These are phyloP conservation scores for Oostethus manadensis DNA, from an alignment of 2,113 vertebrate species.

Conservation along the genomic window DNA sequence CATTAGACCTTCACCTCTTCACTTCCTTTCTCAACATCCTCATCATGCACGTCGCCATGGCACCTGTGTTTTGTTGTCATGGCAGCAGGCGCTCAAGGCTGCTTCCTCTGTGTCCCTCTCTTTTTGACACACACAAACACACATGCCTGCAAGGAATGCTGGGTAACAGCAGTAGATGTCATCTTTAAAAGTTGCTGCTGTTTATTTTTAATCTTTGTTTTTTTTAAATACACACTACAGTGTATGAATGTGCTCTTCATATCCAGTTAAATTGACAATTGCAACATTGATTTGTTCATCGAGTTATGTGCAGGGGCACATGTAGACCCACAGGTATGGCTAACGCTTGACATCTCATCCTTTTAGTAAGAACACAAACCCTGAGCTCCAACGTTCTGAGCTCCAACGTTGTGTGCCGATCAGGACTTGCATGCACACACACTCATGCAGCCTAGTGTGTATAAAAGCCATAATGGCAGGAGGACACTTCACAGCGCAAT, in stretches of 20 bases:
- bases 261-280: too few species aligned
- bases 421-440: slow-evolving; percentile 3
- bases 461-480: slow-evolving; percentile 45
- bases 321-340: too few species aligned
- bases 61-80: slow-evolving; percentile 48
- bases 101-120: slow-evolving; percentile 15
- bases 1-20: not conserved
- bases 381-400: too few species aligned
- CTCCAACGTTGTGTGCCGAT: not conserved
- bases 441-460: slow-evolving; percentile 14
- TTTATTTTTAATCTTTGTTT: too few species aligned
- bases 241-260: too few species aligned
- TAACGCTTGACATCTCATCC: too few species aligned
- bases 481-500: slow-evolving; percentile 61
- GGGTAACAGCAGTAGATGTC: not conserved
- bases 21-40: slow-evolving; percentile 22
- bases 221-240: too few species aligned
- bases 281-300: too few species aligned
- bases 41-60: slow-evolving; percentile 37
- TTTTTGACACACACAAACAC: not conserved
- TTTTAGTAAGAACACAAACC: too few species aligned
- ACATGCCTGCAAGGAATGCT: not conserved
- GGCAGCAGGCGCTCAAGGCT: slow-evolving; percentile 44
- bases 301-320: too few species aligned
- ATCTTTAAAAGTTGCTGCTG: too few species aligned